phyloP scores from a whole-genome alignment of 2,888 invertebrate species.

The Xanthostigma xanthostigma region DNA sequence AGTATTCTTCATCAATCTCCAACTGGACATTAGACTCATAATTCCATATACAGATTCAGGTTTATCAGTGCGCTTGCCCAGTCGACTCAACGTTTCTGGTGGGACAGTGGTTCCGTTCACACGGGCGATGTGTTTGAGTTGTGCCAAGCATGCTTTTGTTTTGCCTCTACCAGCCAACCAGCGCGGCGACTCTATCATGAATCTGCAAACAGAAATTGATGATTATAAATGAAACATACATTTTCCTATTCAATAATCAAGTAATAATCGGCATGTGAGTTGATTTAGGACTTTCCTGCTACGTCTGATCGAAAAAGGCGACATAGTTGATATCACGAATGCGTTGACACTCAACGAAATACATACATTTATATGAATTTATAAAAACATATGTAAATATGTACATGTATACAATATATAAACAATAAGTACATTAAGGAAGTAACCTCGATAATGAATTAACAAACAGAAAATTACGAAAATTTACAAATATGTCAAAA shows the following conservation, averaged over 20 bases:
- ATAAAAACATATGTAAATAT: no score
- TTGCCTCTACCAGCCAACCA: slow-evolving; percentile 43
- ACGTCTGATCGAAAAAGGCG: no score
- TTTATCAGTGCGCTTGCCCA: slow-evolving; percentile 17
- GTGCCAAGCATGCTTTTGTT: slow-evolving; percentile 30
- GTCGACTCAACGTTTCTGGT: slow-evolving; percentile 26
- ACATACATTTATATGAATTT: no score
- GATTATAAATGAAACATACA: no score
- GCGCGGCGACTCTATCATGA: slow-evolving; percentile 46
- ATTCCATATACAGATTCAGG: slow-evolving; percentile 34
- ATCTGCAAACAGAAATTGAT: slow-evolving; percentile 25
- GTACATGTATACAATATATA: no score
- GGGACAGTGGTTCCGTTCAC: slow-evolving; percentile 34
- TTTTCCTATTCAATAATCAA: no score
- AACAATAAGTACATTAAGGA: no score
- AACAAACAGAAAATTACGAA: no score
- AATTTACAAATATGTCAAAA: no score
- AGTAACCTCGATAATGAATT: no score
- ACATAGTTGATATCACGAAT: no score
- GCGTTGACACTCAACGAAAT: no score
- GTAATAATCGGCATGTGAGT: neutral
- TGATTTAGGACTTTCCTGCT: neutral
- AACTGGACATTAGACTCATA: slow-evolving; percentile 38
- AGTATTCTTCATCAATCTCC: slow-evolving; percentile 38
- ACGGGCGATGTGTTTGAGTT: slow-evolving; percentile 37